Percentiles rank a stretch among this genome's conserved stretches.
Evolutionary conservation across 30 jellyfish, hydroid and myxozoan species (phyloP).

Genomic region (Pelagia noctiluca): DNA sequence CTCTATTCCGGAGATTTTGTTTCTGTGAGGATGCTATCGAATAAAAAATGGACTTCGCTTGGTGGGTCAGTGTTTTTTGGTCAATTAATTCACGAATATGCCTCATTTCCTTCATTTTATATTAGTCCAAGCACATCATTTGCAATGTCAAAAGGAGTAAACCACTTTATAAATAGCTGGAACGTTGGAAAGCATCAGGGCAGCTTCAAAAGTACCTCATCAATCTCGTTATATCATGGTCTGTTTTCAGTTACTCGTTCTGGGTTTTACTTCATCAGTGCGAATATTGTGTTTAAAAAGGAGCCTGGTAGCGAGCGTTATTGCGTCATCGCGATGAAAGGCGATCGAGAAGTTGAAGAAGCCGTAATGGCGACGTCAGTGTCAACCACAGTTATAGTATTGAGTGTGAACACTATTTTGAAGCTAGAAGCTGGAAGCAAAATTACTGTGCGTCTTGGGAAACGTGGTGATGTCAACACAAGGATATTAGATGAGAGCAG

Average conservation of each 20-base stretch:
- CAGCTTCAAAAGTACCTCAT: slow-evolving; percentile 34
- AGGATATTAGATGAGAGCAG: not conserved
- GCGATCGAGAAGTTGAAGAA: slow-evolving; percentile 11
- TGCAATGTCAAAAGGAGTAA: not conserved
- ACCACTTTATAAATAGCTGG: slow-evolving; percentile 44
- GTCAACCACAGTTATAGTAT: slow-evolving; percentile 8
- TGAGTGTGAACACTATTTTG: slow-evolving; percentile 5
- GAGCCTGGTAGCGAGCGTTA: slow-evolving; percentile 15
- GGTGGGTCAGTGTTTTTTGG: slow-evolving; percentile 22
- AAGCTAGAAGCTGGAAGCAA: slow-evolving; percentile 30
- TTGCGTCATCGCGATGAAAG: slow-evolving; percentile 1
- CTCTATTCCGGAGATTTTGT: slow-evolving; percentile 33
- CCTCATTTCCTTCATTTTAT: slow-evolving; percentile 31
- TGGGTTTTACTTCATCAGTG: slow-evolving; percentile 52
- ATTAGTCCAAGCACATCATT: slow-evolving; percentile 28
- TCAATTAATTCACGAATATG: slow-evolving; percentile 17
- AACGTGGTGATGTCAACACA: not conserved
- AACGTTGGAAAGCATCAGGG: slow-evolving; percentile 18
- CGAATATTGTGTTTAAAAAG: slow-evolving; percentile 38
- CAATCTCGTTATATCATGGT: slow-evolving; percentile 52
- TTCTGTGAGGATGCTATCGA: slow-evolving; percentile 12
- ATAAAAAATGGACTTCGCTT: slow-evolving; percentile 16
- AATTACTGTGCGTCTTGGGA: not conserved
- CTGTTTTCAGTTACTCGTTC: slow-evolving; percentile 40
- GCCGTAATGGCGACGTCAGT: not conserved